Evolutionary conservation across 2,888 invertebrate genomes (phyloP), one percentile per base, ranked within the genome.

Genomic region (Glomeris marginata): DNA sequence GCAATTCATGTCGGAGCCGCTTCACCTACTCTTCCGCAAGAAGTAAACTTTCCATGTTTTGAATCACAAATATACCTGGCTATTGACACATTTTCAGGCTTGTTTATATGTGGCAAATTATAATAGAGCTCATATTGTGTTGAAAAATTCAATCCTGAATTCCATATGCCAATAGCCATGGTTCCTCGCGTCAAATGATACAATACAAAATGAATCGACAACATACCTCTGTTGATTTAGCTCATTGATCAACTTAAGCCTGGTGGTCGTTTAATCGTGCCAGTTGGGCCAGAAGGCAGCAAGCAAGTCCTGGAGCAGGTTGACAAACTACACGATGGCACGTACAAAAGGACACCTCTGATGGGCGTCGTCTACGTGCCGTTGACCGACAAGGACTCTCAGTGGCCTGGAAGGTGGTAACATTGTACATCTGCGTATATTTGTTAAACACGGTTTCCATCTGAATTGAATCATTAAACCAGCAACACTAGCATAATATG

Each of bases 351-450:
- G 53, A 81, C 80, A 58, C 76, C 78, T 40, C 72, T 98, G 10
- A 92, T 95, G 86, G 87, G 88, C 40, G 98, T 98, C 11, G 84
- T 92, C 58, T 98, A 91, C 66, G 97, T 98, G 35, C 97, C 97
- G 0, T 73, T 98, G 42, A 97, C 97, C 0, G 91, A 91, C 66
- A 78, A 80, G 64, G 74, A 77, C 18, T 72, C 74, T 52, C 84
- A 84, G 63, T 78, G 77, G 75, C 75, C 77, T 74, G 64, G 63
- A 63, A 65, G 61, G 60, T 61, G 44, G 37, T 45, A 44, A 50
- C 28, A 13, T 28, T 3, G 3, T 28, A 8, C 28, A 28, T 28
- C 8, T 49, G n/a, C n/a, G 11, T 42, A 18, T 42, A 18, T 42
- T 42, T 42, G 6, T 20, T 18, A 47, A 22, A 41, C 36, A 28